These are phyloP conservation scores for Prionailurus bengalensis DNA, from an alignment of 2,113 vertebrate species.

Conservation along the genomic window DNA sequence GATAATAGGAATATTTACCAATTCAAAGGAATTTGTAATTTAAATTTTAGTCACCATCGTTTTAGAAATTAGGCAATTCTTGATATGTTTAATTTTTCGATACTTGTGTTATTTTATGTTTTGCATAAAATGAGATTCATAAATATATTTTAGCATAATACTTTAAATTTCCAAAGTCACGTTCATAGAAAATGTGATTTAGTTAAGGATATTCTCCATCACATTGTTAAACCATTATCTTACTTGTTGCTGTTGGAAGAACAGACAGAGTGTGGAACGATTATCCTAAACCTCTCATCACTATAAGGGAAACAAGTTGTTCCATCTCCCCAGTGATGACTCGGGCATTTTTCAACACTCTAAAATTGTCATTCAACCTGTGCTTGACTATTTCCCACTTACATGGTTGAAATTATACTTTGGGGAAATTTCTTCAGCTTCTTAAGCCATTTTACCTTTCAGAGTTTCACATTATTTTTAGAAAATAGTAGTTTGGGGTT, in stretches of 20 bases:
- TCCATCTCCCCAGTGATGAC: background rate
- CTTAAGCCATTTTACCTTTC: slow-evolving; percentile 42
- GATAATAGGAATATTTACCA: background rate
- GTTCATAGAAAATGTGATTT: background rate
- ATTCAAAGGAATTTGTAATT: slow-evolving; percentile 11
- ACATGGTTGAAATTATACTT: background rate
- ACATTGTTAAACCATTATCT: background rate
- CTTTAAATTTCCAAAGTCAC: slow-evolving; percentile 15
- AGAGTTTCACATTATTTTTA: slow-evolving; percentile 41
- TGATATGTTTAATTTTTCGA: background rate
- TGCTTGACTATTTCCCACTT: background rate
- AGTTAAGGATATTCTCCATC: background rate
- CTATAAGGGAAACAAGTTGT: background rate
- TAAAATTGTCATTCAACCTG: background rate
- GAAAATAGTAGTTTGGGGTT: background rate
- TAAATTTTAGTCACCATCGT: background rate
- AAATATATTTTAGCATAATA: background rate
- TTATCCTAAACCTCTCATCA: background rate
- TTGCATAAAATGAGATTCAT: background rate
- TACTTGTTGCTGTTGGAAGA: background rate
- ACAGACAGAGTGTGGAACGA: background rate
- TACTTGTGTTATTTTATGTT: background rate
- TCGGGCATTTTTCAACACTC: background rate
- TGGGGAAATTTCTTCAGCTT: background rate
- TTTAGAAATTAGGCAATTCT: slow-evolving; percentile 25